These are phyloP conservation scores for Nemapogon koenigi DNA, from an alignment of 2,888 invertebrate genomes.

Conservation along the genomic window DNA sequence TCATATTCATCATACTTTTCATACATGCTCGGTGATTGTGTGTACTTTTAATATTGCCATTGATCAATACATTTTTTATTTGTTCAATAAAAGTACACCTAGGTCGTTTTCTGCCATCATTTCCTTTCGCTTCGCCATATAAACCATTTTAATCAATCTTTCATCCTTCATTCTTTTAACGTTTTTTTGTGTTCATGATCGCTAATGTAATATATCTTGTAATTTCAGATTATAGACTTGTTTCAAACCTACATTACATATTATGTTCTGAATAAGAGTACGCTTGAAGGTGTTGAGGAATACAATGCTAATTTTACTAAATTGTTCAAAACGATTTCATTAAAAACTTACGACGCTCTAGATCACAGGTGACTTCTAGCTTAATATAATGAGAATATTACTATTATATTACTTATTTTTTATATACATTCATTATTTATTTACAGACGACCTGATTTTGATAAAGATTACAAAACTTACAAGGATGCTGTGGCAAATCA, in stretches of 20 bases:
- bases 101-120: no score
- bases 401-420: conserved; percentile 7
- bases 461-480: conserved; percentile 77
- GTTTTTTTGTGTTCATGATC: no score
- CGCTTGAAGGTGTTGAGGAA: conserved; percentile 81
- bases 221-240: conserved; percentile 73
- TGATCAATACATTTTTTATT: no score
- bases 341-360: conserved; percentile 79
- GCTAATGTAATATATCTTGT: no score
- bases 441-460: conserved; percentile 67
- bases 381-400: background rate
- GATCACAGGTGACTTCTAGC: conserved; percentile 70
- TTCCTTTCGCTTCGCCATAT: no score
- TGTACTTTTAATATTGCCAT: no score
- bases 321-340: conserved; percentile 70
- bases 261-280: conserved; percentile 75
- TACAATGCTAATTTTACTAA: conserved; percentile 72
- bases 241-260: conserved; percentile 76
- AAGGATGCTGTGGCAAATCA: conserved; percentile 71
- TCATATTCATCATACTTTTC: no score
- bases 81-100: no score
- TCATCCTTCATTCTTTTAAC: background rate
- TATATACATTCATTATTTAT: conserved; percentile 9
- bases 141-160: no score
- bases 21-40: no score